A percentile compares a stretch with the other conserved stretches of the same genome.
Conservation (phyloP, 1,140 invertebrate genomes). For the Drosophila neocordata region DNA sequence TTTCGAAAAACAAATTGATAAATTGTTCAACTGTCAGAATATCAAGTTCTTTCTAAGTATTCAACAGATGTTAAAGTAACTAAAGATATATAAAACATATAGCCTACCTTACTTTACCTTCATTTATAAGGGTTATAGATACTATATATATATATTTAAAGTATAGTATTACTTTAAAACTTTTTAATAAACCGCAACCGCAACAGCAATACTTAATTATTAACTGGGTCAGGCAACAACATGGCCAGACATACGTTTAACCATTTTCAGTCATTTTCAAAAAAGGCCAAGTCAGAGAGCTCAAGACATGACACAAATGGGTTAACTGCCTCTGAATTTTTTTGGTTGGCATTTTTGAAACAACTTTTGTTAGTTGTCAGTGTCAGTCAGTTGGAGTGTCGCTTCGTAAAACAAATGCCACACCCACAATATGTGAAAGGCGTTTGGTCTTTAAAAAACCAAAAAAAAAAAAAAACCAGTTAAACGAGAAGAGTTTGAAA, state of each 20-base stretch:
- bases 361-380: not conserved
- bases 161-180: no score
- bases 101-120: no score
- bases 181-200: conserved; percentile 1
- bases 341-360: not conserved
- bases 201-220: conserved; percentile 9
- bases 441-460: no score
- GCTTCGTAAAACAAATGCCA: not conserved
- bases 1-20: conserved; percentile 1
- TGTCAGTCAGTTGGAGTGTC: not conserved
- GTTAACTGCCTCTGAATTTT: conserved; percentile 3
- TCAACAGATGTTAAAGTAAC: no score
- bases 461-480: not conserved
- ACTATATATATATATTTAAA: no score
- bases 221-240: not conserved
- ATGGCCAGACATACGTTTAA: not conserved
- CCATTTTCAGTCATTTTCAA: not conserved
- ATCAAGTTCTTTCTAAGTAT: no score
- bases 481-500: not conserved
- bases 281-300: not conserved
- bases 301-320: conserved; percentile 11
- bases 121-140: no score
- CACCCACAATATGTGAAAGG: not conserved
- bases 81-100: no score
- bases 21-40: not conserved